Evolutionary conservation across 1,140 invertebrate species (phyloP).

Genomic region (Phocides pigmalion): DNA sequence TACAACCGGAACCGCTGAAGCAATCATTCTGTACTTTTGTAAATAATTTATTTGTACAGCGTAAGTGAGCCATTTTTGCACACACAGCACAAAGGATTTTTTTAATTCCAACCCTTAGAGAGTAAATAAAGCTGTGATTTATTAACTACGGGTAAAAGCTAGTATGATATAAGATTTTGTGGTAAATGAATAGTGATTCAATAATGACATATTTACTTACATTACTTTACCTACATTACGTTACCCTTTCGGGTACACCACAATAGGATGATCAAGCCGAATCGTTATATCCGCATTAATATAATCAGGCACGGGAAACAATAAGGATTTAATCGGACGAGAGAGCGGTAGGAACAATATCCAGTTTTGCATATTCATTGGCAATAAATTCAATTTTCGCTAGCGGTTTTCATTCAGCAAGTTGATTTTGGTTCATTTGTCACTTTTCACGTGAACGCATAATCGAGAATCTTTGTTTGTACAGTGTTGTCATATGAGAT

Average conservation of each 20-base stretch:
- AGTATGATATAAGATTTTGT: too few relatives aligned
- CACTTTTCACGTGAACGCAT: conserved; percentile 59
- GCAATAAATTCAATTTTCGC: conserved; percentile 72
- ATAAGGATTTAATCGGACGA: conserved; percentile 60
- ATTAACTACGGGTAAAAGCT: too few relatives aligned
- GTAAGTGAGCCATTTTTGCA: too few relatives aligned
- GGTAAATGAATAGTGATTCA: too few relatives aligned
- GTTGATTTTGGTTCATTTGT: conserved; percentile 75
- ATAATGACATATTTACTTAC: too few relatives aligned
- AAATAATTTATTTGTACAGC: too few relatives aligned
- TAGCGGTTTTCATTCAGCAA: conserved; percentile 59
- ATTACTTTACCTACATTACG: not conserved
- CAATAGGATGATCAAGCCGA: conserved; percentile 37
- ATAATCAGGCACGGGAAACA: conserved; percentile 58
- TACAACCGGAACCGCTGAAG: too few relatives aligned
- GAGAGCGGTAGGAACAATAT: conserved; percentile 53
- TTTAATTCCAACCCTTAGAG: too few relatives aligned
- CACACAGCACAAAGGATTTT: too few relatives aligned
- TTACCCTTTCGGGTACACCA: conserved; percentile 20
- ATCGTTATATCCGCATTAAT: conserved; percentile 39
- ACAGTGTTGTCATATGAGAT: conserved; percentile 21
- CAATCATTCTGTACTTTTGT: too few relatives aligned
- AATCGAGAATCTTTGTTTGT: conserved; percentile 53
- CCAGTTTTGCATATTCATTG: conserved; percentile 73
- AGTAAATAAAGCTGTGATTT: too few relatives aligned